These are phyloP conservation scores for Laothoe populi DNA, from an alignment of 2,888 invertebrate genomes.

Conservation along the genomic window DNA sequence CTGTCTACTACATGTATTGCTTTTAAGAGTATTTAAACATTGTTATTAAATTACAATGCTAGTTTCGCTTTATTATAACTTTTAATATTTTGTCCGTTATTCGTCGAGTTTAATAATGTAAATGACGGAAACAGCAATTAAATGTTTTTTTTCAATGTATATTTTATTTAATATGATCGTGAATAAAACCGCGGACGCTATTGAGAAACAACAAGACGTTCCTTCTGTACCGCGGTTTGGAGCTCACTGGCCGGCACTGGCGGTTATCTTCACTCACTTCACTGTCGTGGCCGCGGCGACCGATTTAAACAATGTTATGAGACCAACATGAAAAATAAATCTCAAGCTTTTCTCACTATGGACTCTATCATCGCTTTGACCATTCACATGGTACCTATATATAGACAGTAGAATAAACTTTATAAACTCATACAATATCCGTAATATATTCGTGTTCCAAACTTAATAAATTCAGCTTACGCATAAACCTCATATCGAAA, in stretches of 20 bases:
- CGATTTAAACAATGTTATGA: conserved; percentile 41
- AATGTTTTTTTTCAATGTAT: not conserved
- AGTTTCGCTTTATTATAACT: not conserved
- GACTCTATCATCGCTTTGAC: not conserved
- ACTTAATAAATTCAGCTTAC: not conserved
- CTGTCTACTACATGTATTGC: conserved; percentile 41
- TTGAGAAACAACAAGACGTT: conserved; percentile 52
- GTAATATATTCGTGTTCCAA: not conserved
- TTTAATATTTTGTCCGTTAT: not conserved
- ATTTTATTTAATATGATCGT: conserved; percentile 46
- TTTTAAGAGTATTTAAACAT: conserved; percentile 39
- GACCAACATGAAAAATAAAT: conserved; percentile 49
- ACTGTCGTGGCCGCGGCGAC: conserved; percentile 31
- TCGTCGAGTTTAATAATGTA: not conserved
- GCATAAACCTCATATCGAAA: not conserved
- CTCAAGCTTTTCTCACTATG: conserved; percentile 32
- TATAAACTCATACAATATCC: not conserved
- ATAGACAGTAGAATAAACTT: not conserved
- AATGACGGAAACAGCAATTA: not conserved
- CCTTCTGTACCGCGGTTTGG: conserved; percentile 54
- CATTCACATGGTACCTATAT: not conserved
- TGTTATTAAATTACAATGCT: conserved; percentile 27
- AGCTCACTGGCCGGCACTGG: conserved; percentile 56
- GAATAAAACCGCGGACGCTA: conserved; percentile 51
- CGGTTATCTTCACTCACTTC: conserved; percentile 31